These are phyloP conservation scores for Tridacna gigas DNA, from an alignment of 2,888 invertebrate genomes.

Conservation along the genomic window DNA sequence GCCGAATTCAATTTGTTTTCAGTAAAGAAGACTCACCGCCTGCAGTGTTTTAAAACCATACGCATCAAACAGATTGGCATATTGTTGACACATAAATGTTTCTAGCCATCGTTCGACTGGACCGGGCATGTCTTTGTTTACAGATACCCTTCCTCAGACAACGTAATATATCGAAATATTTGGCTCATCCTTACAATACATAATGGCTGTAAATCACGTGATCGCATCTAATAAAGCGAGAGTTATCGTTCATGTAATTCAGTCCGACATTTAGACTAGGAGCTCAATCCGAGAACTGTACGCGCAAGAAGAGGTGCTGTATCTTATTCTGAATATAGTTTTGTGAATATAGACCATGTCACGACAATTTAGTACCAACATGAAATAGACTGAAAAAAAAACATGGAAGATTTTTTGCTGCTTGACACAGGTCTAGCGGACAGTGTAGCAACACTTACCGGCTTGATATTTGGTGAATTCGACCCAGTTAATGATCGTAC, in stretches of 20 bases:
- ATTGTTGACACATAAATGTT: constrained; percentile 82
- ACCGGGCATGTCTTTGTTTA: constrained; percentile 73
- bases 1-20: constrained; percentile 33
- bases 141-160: not conserved
- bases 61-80: constrained; percentile 79
- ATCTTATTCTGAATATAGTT: not conserved
- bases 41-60: constrained; percentile 82
- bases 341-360: too few species aligned
- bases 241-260: constrained; percentile 17
- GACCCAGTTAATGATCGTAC: not conserved
- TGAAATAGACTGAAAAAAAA: too few species aligned
- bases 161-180: not conserved
- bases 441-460: too few species aligned
- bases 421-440: too few species aligned
- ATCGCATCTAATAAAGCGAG: constrained; percentile 44
- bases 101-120: constrained; percentile 82
- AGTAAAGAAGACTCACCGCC: constrained; percentile 74
- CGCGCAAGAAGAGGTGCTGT: too few species aligned
- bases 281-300: too few species aligned
- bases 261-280: not conserved
- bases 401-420: too few species aligned
- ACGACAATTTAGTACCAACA: too few species aligned
- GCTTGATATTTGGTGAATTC: not conserved
- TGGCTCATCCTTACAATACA: constrained; percentile 76
- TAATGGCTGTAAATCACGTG: constrained; percentile 83